A percentile compares a stretch with the other conserved stretches of the same genome.
phyloP scores from a whole-genome alignment of 1,140 invertebrate species.

The Heliconius hewitsoni region DNA sequence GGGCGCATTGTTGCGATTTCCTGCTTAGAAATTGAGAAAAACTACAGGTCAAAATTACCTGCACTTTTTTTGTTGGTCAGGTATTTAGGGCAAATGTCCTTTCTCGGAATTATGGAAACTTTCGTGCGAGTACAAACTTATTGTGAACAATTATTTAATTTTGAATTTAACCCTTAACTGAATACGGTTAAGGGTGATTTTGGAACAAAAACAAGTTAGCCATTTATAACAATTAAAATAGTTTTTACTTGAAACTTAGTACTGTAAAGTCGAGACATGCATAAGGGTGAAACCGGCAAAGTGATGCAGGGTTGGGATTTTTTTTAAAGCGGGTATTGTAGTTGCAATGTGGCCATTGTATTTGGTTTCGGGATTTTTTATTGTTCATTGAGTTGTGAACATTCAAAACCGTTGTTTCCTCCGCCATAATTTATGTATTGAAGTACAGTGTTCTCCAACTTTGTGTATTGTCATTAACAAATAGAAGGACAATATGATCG shows the following conservation, averaged over 20 bases:
- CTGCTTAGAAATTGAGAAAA: constrained; percentile 53
- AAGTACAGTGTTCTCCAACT: not conserved
- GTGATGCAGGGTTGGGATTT: constrained; percentile 34
- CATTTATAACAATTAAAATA: constrained; percentile 9
- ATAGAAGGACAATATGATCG: not conserved
- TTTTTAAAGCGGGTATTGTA: constrained; percentile 32
- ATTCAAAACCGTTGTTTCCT: constrained; percentile 28
- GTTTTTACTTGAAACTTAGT: constrained; percentile 28
- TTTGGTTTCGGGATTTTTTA: constrained; percentile 38
- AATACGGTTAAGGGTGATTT: constrained; percentile 19
- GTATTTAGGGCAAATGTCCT: constrained; percentile 54
- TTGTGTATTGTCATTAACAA: not conserved
- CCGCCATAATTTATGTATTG: not conserved
- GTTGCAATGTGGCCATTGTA: constrained; percentile 38
- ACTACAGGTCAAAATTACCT: constrained; percentile 62
- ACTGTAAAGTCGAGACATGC: constrained; percentile 42
- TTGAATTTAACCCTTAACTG: not conserved
- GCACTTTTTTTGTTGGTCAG: constrained; percentile 58
- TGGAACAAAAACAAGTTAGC: not conserved
- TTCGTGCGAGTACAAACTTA: constrained; percentile 47
- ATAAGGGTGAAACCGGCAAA: constrained; percentile 40
- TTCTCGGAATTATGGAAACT: constrained; percentile 52
- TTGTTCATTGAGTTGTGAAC: constrained; percentile 41
- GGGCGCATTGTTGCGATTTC: constrained; percentile 62
- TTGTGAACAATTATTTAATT: not conserved